phyloP scores from a whole-genome alignment of 1,140 invertebrate genomes.

The Cydia fagiglandana region DNA sequence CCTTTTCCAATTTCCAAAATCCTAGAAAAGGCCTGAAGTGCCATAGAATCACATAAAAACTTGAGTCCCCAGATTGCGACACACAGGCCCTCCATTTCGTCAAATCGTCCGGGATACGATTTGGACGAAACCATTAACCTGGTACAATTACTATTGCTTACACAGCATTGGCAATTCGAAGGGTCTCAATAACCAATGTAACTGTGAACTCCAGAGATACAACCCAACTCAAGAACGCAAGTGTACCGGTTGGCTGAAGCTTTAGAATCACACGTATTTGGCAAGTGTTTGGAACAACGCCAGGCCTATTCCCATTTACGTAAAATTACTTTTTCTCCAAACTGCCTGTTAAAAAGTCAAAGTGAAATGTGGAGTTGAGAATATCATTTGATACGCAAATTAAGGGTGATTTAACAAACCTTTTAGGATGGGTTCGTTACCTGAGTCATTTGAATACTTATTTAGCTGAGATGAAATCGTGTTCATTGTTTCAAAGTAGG shows the following conservation, averaged over 20 bases:
- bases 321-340: slow-evolving; percentile 30
- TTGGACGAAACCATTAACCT: slow-evolving; percentile 24
- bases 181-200: neutral
- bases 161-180: neutral
- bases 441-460: slow-evolving; percentile 1
- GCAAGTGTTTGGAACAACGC: neutral
- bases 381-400: slow-evolving; percentile 31
- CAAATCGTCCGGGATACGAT: slow-evolving; percentile 25
- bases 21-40: neutral
- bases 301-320: slow-evolving; percentile 9
- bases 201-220: neutral
- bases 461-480: slow-evolving; percentile 10
- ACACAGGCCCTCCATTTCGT: slow-evolving; percentile 19
- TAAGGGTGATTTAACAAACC: slow-evolving; percentile 31
- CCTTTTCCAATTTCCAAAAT: slow-evolving; percentile 1
- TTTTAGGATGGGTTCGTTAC: slow-evolving; percentile 26
- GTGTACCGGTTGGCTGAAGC: neutral
- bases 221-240: neutral
- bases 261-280: neutral
- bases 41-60: slow-evolving; percentile 1
- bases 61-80: slow-evolving; percentile 13
- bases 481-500: neutral
- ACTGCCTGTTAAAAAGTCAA: slow-evolving; percentile 32
- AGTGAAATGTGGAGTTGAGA: slow-evolving; percentile 19
- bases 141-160: neutral